Conservation (phyloP, 2,888 invertebrate genomes). For the Salpingus planirostris region DNA sequence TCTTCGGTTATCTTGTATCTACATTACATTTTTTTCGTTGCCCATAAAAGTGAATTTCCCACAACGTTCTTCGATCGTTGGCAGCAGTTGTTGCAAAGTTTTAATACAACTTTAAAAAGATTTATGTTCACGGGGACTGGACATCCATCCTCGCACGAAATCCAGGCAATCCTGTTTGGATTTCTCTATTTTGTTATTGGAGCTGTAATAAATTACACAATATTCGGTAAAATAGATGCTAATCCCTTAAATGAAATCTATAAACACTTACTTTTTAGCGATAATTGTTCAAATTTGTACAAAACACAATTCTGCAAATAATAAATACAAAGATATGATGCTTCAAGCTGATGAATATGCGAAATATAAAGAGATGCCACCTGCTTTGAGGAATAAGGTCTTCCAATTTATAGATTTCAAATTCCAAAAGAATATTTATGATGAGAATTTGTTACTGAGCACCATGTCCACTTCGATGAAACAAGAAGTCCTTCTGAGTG, state of each 20-base stretch:
- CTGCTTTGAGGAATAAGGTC: not conserved
- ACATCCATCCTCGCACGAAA: too few relatives aligned
- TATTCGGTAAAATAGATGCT: too few relatives aligned
- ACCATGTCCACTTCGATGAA: too few relatives aligned
- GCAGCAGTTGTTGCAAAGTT: not conserved
- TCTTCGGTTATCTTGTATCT: too few relatives aligned
- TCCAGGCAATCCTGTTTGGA: too few relatives aligned
- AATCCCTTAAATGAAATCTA: too few relatives aligned
- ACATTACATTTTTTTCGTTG: too few relatives aligned
- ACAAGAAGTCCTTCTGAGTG: not conserved
- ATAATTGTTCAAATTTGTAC: not conserved
- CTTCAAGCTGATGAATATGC: not conserved
- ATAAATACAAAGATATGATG: not conserved
- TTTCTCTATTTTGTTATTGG: too few relatives aligned
- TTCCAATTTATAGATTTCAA: not conserved
- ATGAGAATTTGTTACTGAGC: not conserved
- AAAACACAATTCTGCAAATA: too few relatives aligned
- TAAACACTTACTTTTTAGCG: not conserved
- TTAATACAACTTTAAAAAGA: not conserved
- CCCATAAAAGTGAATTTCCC: too few relatives aligned
- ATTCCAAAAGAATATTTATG: not conserved
- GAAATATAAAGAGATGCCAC: not conserved
- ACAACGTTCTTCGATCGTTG: not conserved
- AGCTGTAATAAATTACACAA: too few relatives aligned
- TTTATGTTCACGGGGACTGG: too few relatives aligned